A percentile compares a stretch with the other conserved stretches of the same genome.
These are phyloP conservation scores for Dusona sp. DNA, from an alignment of 2,888 invertebrate genomes.

Conservation along the genomic window DNA sequence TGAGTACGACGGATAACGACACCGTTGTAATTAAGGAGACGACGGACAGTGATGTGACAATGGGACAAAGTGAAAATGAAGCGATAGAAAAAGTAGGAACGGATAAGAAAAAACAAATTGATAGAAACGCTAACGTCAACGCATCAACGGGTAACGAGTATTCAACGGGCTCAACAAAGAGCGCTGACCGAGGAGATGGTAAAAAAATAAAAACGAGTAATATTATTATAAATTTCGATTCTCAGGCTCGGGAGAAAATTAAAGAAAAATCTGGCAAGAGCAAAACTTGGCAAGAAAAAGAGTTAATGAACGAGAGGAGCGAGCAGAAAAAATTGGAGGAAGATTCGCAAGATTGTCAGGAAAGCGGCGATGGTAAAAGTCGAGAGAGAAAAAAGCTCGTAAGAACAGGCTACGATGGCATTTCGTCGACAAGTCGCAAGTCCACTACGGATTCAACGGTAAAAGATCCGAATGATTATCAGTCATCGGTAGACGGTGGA, in stretches of 20 bases:
- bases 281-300: too few species aligned
- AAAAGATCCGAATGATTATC: neutral
- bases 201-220: neutral
- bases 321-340: neutral
- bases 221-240: neutral
- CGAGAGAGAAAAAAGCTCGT: conserved; percentile 36
- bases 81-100: neutral
- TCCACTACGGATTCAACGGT: neutral
- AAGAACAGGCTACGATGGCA: neutral
- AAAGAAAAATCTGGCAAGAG: neutral
- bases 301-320: neutral
- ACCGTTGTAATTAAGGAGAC: neutral
- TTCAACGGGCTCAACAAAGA: neutral
- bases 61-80: neutral
- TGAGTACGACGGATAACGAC: neutral
- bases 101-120: too few species aligned
- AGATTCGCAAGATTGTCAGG: neutral
- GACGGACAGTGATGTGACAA: neutral
- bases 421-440: neutral
- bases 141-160: neutral
- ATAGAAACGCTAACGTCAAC: too few species aligned
- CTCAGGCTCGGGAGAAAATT: neutral
- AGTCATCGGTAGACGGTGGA: conserved; percentile 67
- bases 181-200: neutral
- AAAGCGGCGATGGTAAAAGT: neutral